Percentiles rank a stretch among this genome's conserved stretches.
These are phyloP conservation scores for Calameuta pallipes DNA, from an alignment of 2,888 invertebrate species.

Conservation along the genomic window DNA sequence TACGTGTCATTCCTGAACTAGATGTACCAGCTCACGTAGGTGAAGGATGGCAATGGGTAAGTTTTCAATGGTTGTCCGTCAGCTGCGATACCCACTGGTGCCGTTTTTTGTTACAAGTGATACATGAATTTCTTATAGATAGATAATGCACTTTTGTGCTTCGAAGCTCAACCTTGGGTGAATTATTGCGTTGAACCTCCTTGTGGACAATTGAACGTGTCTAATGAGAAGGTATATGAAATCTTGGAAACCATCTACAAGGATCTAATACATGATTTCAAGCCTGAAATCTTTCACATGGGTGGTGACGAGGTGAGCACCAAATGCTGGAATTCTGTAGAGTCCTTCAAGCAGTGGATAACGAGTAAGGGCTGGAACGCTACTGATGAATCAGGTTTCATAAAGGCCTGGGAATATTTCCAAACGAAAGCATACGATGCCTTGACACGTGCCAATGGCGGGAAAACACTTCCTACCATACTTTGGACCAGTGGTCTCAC, in stretches of 20 bases:
- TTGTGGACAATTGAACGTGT: constrained; percentile 85
- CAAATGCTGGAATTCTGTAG: constrained; percentile 82
- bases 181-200: constrained; percentile 84
- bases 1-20: constrained; percentile 90
- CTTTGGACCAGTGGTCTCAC: constrained; percentile 88
- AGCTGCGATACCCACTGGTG: constrained; percentile 11
- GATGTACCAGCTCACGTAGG: constrained; percentile 93
- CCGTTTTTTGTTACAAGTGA: neutral
- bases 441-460: constrained; percentile 68
- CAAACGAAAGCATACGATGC: constrained; percentile 75
- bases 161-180: constrained; percentile 78
- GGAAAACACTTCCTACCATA: constrained; percentile 73
- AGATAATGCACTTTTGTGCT: constrained; percentile 57
- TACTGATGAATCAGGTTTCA: constrained; percentile 61
- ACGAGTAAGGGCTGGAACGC: constrained; percentile 72
- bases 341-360: constrained; percentile 78
- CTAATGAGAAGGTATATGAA: constrained; percentile 76
- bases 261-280: constrained; percentile 79
- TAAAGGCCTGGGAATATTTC: constrained; percentile 68
- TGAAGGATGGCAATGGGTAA: constrained; percentile 80
- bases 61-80: constrained; percentile 31
- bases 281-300: constrained; percentile 87
- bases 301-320: constrained; percentile 84
- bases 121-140: constrained; percentile 22
- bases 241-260: constrained; percentile 77